Percentiles rank a stretch among this genome's conserved stretches.
Conservation (phyloP, 2,888 invertebrate genomes). For the Drosophila cognata region DNA sequence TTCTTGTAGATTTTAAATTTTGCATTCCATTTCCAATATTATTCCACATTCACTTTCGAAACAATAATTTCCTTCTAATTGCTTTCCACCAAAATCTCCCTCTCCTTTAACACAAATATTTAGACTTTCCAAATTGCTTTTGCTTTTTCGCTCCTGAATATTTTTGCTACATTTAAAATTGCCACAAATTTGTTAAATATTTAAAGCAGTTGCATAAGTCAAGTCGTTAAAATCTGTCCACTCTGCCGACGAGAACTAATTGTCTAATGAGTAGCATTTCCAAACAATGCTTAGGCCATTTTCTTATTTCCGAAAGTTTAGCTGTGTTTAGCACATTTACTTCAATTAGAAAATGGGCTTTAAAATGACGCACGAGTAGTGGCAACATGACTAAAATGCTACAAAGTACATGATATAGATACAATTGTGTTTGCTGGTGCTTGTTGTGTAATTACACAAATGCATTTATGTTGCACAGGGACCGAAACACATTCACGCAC, state of each 20-base stretch:
- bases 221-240: constrained; percentile 18
- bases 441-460: constrained; percentile 77
- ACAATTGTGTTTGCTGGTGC: constrained; percentile 62
- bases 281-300: constrained; percentile 46
- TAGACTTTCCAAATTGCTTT: constrained; percentile 6
- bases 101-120: not conserved
- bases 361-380: constrained; percentile 30
- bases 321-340: constrained; percentile 57
- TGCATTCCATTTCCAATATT: not conserved
- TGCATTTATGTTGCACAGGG: constrained; percentile 73
- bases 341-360: constrained; percentile 59
- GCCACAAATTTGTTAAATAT: constrained; percentile 2
- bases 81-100: not conserved
- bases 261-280: constrained; percentile 53
- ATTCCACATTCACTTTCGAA: not conserved
- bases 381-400: constrained; percentile 35
- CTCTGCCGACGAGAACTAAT: constrained; percentile 1
- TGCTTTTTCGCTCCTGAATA: constrained; percentile 2
- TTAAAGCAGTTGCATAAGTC: constrained; percentile 6
- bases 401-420: constrained; percentile 64
- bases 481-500: constrained; percentile 36
- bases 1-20: not conserved
- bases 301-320: constrained; percentile 43
- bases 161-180: constrained; percentile 1
- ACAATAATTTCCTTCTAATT: not conserved